These are phyloP conservation scores for Montipora efflorescens DNA, from an alignment of 64 coral and sea anemone species.

Conservation along the genomic window DNA sequence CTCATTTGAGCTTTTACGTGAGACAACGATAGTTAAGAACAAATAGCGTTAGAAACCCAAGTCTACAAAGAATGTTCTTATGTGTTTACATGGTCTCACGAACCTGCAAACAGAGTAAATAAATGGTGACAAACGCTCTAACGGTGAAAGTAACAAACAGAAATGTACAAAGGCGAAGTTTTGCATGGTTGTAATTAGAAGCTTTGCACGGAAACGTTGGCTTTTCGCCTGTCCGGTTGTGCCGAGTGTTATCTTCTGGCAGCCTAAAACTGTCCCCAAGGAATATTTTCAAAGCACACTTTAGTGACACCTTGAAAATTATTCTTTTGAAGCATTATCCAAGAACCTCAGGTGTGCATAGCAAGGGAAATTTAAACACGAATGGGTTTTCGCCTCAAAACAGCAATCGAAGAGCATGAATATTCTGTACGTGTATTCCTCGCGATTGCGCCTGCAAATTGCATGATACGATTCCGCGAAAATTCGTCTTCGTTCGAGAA, in stretches of 20 bases:
- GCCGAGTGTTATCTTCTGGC: background rate
- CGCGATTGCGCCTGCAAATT: background rate
- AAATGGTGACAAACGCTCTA: background rate
- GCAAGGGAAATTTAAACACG: background rate
- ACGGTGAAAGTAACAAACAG: background rate
- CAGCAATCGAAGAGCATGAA: background rate
- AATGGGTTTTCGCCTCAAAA: background rate
- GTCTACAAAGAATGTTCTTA: background rate
- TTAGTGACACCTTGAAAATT: background rate
- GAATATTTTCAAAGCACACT: slow-evolving; percentile 30
- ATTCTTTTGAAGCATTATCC: slow-evolving; percentile 44
- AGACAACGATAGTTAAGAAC: background rate
- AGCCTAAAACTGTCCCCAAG: slow-evolving; percentile 36
- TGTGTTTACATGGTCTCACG: slow-evolving; percentile 43
- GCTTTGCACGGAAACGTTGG: background rate
- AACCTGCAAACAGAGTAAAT: background rate
- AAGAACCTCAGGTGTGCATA: slow-evolving; percentile 1
- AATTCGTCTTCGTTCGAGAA: background rate
- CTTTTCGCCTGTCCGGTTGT: background rate
- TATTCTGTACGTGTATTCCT: background rate
- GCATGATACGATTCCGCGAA: background rate
- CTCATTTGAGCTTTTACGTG: background rate
- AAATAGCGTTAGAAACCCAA: no score
- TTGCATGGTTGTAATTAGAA: background rate
- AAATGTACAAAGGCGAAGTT: background rate